Evolutionary conservation across 2,888 invertebrate species (phyloP).

Genomic region (Alcis repandata): DNA sequence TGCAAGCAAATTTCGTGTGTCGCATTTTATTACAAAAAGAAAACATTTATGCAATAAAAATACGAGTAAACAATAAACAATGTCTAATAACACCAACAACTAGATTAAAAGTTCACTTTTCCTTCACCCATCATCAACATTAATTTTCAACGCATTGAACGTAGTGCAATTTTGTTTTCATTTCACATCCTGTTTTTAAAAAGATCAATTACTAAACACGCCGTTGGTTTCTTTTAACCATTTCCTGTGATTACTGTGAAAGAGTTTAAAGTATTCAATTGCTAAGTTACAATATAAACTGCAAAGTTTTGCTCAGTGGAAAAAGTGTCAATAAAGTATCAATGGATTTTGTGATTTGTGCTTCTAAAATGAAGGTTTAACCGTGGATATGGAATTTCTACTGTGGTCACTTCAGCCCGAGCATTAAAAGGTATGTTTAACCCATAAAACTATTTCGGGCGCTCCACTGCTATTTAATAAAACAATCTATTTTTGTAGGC

Average conservation of each 20-base stretch:
- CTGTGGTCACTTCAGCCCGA: conserved; percentile 11
- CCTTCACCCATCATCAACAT: neutral
- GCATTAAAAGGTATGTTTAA: conserved; percentile 24
- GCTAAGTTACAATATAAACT: conserved; percentile 2
- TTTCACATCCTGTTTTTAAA: conserved; percentile 62
- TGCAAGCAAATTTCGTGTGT: conserved; percentile 35
- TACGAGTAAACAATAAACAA: neutral
- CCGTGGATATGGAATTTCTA: conserved; percentile 19
- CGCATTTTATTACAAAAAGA: neutral
- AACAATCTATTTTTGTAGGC: conserved; percentile 22
- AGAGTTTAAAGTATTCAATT: conserved; percentile 25
- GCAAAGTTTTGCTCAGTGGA: conserved; percentile 5
- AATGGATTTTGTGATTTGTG: conserved; percentile 2
- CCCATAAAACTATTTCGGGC: neutral
- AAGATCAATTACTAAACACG: conserved; percentile 51
- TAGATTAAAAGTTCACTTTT: neutral
- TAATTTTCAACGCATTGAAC: conserved; percentile 32
- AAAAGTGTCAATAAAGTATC: conserved; percentile 2
- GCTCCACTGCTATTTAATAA: neutral
- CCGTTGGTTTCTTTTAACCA: conserved; percentile 44
- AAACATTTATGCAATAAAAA: conserved; percentile 16
- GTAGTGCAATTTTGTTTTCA: conserved; percentile 59
- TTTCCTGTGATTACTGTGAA: conserved; percentile 49
- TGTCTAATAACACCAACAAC: neutral
- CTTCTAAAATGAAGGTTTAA: neutral